Conservation (phyloP, 2,113 vertebrate genomes). For the Cheirogaleus medius region DNA sequence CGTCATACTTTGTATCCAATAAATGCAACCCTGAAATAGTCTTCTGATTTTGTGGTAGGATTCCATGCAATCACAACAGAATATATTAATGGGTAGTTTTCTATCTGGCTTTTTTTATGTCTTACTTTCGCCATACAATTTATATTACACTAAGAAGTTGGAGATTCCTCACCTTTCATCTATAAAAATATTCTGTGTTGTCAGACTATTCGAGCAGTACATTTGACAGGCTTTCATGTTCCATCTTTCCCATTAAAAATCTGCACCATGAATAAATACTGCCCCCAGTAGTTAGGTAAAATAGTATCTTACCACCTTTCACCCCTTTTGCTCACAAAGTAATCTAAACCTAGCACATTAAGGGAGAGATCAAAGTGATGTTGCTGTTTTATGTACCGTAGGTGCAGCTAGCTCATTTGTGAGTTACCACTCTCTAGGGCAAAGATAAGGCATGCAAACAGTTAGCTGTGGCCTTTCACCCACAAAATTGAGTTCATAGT, state of each 20-base stretch:
- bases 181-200: constrained; percentile 70
- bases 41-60: background rate
- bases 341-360: constrained; percentile 85
- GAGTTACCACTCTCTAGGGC: constrained; percentile 77
- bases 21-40: background rate
- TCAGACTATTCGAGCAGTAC: constrained; percentile 66
- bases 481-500: constrained; percentile 78
- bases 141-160: constrained; percentile 65
- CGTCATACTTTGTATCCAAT: background rate
- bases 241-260: constrained; percentile 81
- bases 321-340: constrained; percentile 81
- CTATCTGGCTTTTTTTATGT: constrained; percentile 32
- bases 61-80: background rate
- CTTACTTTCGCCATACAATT: constrained; percentile 57
- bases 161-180: constrained; percentile 74
- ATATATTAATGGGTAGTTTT: background rate
- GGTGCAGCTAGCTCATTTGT: constrained; percentile 78
- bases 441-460: constrained; percentile 84
- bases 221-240: constrained; percentile 75
- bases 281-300: constrained; percentile 82
- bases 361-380: constrained; percentile 84
- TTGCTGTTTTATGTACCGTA: constrained; percentile 81
- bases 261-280: constrained; percentile 80
- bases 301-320: constrained; percentile 83
- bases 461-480: constrained; percentile 81